Conservation (phyloP, 2,797 vertebrate genomes). For the Rhodeus uyekii region DNA sequence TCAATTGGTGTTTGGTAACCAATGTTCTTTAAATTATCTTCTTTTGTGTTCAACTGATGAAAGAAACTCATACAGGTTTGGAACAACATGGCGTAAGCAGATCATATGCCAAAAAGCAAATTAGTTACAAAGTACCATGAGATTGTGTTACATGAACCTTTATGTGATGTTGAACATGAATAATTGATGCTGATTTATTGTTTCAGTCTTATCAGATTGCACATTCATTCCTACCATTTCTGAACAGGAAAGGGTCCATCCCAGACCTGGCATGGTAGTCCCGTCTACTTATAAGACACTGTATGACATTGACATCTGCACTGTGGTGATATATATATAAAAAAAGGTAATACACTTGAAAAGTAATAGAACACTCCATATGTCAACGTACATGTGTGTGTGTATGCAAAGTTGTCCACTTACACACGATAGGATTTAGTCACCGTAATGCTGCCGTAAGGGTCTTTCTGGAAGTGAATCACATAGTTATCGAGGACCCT, state of each 20-base stretch:
- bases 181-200: not conserved
- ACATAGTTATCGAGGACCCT: conserved; percentile 19
- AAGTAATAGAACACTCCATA: not conserved
- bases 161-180: not conserved
- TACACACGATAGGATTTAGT: conserved; percentile 1
- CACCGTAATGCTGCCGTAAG: conserved; percentile 13
- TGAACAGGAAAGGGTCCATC: conserved; percentile 1
- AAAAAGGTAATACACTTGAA: not conserved
- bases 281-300: not conserved
- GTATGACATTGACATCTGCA: no score
- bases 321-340: conserved; percentile 44
- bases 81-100: no score
- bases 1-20: no score
- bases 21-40: no score
- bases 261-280: not conserved
- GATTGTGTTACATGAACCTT: not conserved
- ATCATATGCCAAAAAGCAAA: no score
- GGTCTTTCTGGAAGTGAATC: conserved; percentile 10
- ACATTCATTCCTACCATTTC: conserved; percentile 24
- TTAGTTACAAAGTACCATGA: not conserved
- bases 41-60: no score
- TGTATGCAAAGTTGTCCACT: not conserved
- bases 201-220: not conserved
- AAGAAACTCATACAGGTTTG: no score
- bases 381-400: not conserved